Evolutionary conservation across 2,888 invertebrate genomes (phyloP).

Genomic region (Campoplex capitator): DNA sequence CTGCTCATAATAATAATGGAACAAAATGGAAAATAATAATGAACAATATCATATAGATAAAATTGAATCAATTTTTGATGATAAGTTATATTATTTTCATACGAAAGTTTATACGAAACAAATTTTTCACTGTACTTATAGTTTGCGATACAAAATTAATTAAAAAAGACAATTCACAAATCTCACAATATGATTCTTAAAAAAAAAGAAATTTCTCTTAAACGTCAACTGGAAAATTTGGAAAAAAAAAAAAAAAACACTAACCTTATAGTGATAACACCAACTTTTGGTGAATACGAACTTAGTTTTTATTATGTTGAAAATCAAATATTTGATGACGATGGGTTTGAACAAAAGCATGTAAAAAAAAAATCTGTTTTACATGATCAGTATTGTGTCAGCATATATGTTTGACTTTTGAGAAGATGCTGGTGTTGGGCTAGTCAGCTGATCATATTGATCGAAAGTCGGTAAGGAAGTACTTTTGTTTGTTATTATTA

Average conservation of each 20-base stretch:
- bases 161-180: too few relatives aligned
- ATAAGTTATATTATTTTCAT: too few relatives aligned
- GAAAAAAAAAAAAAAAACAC: neutral
- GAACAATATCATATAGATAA: too few relatives aligned
- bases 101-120: too few relatives aligned
- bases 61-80: too few relatives aligned
- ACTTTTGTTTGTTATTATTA: neutral
- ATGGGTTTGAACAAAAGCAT: neutral
- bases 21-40: too few relatives aligned
- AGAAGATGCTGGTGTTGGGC: neutral
- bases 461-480: neutral
- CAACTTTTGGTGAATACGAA: neutral
- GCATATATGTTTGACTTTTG: neutral
- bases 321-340: neutral
- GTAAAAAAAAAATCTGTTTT: neutral
- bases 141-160: too few relatives aligned
- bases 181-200: too few relatives aligned
- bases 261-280: too few relatives aligned
- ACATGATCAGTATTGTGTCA: neutral
- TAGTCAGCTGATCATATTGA: conserved; percentile 16
- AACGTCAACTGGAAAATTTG: neutral
- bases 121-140: too few relatives aligned
- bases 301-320: neutral
- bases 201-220: too few relatives aligned
- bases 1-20: neutral